Base-by-base conservation (phyloP, 1,140 invertebrate genomes). In the Arctopsyche grandis region DNA sequence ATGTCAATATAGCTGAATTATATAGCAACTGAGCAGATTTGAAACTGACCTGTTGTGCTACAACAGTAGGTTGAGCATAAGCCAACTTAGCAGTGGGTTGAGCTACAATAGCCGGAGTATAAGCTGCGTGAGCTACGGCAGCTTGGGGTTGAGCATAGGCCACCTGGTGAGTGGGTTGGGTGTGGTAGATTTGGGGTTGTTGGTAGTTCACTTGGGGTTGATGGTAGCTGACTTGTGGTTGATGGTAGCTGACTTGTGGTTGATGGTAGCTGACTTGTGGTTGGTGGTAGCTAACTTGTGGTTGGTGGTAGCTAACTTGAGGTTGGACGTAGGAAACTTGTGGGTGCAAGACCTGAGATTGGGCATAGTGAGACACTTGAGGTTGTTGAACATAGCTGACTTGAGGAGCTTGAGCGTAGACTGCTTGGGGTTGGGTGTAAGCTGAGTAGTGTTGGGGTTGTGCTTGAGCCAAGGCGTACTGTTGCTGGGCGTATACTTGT, bases 71-170 rank as follows among this genome's bases (percentile, higher is more conserved):
- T 70, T 79, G 79, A 24, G 78, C 78, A 26, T 82, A 80, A 48
- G 79, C 52, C 5, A 80, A 16, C 58, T 82, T 82, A 77, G 81
- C 71, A 0, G 79, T n/a, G 10, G 78, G 79, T 9, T 80, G 79
- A 44, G 79, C 75, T 7, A 46, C 43, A 43, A 73, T 73, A 9
- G 46, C 52, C 12, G 29, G 26, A n/a, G 78, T 22, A 48, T 58
- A 21, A 12, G 66, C 76, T 10, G 52, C 26, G 63, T 82, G 79
- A 22, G 81, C 63, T 9, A 80, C 73, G 14, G 63, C 24, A 9
- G 46, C 77, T 38, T 79, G 78, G 12, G 78, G 69, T 63, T 74
- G 78, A 21, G 19, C 63, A 44, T 79, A 77, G 7, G 52, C 26
- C 3, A 73, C 77, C 14, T 81, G 78, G 12, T 71, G 44, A 12